These are phyloP conservation scores for Anagrus nilaparvatae DNA, from an alignment of 1,140 invertebrate genomes.

Conservation along the genomic window DNA sequence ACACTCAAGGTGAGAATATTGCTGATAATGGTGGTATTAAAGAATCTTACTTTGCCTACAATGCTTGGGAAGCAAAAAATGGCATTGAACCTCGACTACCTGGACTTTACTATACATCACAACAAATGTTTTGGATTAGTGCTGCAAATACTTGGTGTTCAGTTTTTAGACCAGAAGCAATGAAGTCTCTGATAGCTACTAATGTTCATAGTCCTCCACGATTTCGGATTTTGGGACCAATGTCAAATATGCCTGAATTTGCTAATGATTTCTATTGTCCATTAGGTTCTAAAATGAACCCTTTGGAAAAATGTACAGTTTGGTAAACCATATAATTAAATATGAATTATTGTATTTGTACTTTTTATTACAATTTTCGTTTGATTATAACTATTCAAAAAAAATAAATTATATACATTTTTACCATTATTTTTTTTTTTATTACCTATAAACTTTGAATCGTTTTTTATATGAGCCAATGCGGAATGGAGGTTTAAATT, in stretches of 20 bases:
- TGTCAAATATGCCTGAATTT: conserved; percentile 88
- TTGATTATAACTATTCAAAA: no score
- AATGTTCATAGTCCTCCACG: conserved; percentile 67
- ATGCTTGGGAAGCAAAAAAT: conserved; percentile 33
- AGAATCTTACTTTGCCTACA: conserved; percentile 47
- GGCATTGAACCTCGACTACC: conserved; percentile 37
- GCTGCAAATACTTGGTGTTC: conserved; percentile 47
- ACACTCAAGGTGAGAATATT: conserved; percentile 54
- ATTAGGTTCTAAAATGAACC: conserved; percentile 74
- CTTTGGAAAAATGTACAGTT: conserved; percentile 71
- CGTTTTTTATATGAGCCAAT: no score
- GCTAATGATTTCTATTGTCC: conserved; percentile 80
- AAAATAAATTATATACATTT: no score
- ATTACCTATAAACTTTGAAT: no score
- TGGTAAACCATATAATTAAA: no score
- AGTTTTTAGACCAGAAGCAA: conserved; percentile 43
- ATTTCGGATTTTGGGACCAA: conserved; percentile 76
- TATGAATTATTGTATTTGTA: no score
- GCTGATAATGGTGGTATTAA: conserved; percentile 54
- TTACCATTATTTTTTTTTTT: no score
- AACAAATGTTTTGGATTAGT: conserved; percentile 56
- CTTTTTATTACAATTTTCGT: no score
- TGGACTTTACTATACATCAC: conserved; percentile 39
- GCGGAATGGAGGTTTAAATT: no score
- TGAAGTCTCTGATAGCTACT: conserved; percentile 46